Conservation (phyloP, 2,797 vertebrate genomes). For the Bradypodion ventrale region DNA sequence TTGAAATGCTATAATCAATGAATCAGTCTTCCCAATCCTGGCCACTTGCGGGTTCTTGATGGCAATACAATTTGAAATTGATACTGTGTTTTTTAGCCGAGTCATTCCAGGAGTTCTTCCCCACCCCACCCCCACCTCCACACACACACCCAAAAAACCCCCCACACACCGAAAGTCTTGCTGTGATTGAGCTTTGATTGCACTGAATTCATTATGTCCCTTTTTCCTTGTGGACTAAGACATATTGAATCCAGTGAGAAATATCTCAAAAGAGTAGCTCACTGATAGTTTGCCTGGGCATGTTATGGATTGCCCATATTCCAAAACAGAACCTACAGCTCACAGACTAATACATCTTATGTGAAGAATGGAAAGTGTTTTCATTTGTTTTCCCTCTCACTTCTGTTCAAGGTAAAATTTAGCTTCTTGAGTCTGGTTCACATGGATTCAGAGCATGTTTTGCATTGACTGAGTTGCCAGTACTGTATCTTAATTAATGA, state of each 20-base stretch:
- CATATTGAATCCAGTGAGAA: background rate
- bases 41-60: background rate
- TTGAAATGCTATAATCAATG: too few species aligned
- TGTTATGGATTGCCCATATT: background rate
- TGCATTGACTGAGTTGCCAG: background rate
- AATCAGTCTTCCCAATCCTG: background rate
- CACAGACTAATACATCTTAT: background rate
- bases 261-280: background rate
- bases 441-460: background rate
- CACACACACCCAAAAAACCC: too few species aligned
- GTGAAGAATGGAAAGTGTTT: background rate
- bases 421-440: background rate
- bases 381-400: background rate
- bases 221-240: too few species aligned
- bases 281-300: background rate
- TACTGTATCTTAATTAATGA: constrained; percentile 11
- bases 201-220: background rate
- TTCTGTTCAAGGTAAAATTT: background rate
- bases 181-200: background rate
- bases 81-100: background rate
- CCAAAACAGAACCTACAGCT: background rate
- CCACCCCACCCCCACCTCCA: too few species aligned
- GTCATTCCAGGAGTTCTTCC: background rate
- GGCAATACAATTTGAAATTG: background rate
- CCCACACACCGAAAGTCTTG: background rate